Evolutionary conservation across 2,888 invertebrate species (phyloP).

Genomic region (Seira musarum): DNA sequence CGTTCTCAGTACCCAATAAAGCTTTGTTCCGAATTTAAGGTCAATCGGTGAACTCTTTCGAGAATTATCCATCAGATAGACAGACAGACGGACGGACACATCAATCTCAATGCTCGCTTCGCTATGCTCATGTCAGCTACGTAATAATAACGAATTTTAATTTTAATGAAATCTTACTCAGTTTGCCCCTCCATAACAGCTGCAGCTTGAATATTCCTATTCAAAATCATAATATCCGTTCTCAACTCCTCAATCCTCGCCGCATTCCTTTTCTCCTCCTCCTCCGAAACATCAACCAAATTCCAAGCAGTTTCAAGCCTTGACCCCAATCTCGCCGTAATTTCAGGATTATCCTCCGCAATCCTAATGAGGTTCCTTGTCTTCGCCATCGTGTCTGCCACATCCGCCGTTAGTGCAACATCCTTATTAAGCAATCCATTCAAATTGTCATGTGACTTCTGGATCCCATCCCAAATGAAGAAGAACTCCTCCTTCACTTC

Average conservation of each 20-base stretch:
- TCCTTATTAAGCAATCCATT: slow-evolving; percentile 56
- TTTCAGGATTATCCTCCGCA: slow-evolving; percentile 64
- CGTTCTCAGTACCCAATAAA: too few species aligned
- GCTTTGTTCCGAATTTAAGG: too few species aligned
- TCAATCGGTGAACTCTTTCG: too few species aligned
- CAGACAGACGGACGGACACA: not conserved
- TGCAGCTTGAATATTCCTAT: slow-evolving; percentile 61
- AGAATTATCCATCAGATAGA: too few species aligned
- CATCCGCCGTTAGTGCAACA: slow-evolving; percentile 59
- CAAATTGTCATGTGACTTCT: slow-evolving; percentile 62
- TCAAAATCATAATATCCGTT: slow-evolving; percentile 64
- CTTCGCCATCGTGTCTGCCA: slow-evolving; percentile 58
- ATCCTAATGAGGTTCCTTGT: slow-evolving; percentile 60
- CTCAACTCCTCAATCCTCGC: slow-evolving; percentile 58
- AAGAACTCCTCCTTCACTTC: slow-evolving; percentile 63
- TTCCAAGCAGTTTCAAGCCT: slow-evolving; percentile 64
- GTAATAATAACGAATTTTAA: too few species aligned
- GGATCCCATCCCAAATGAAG: slow-evolving; percentile 63
- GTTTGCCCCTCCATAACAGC: slow-evolving; percentile 62
- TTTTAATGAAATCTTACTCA: slow-evolving; percentile 50
- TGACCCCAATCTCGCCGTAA: slow-evolving; percentile 51
- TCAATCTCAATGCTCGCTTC: too few species aligned
- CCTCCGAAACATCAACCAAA: slow-evolving; percentile 63
- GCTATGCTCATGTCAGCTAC: too few species aligned
- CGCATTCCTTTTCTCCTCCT: slow-evolving; percentile 55